Evolutionary conservation across 2,888 invertebrate genomes (phyloP).

Genomic region (Eugnorisma glareosa): DNA sequence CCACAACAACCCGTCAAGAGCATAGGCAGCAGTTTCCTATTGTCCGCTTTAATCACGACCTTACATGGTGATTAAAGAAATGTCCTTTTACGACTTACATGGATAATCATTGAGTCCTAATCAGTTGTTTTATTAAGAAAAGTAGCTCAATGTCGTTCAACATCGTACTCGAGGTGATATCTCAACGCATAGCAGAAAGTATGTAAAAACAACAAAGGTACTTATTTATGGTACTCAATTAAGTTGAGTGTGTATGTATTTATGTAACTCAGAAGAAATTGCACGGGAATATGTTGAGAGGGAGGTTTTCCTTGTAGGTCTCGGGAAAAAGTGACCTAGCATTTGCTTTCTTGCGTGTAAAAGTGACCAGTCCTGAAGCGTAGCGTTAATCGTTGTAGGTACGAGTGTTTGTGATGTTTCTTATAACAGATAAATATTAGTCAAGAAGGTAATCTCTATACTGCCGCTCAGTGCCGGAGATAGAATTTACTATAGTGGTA

Average conservation of each 20-base stretch:
- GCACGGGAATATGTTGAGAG: neutral
- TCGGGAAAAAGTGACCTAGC: neutral
- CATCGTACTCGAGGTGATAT: neutral
- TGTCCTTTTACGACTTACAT: neutral
- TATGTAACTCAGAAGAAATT: constrained; percentile 15
- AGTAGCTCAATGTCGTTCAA: neutral
- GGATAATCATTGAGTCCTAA: neutral
- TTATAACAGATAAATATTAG: neutral
- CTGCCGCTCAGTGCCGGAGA: neutral
- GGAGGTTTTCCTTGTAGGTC: constrained; percentile 21
- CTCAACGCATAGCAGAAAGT: neutral
- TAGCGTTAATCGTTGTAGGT: neutral
- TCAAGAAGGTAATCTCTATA: neutral
- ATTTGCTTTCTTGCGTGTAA: neutral
- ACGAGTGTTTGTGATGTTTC: neutral
- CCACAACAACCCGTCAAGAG: neutral
- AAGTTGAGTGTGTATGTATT: constrained; percentile 12
- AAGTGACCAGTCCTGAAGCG: neutral
- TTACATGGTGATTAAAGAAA: neutral
- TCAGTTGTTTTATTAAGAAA: neutral
- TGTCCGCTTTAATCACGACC: too few relatives aligned
- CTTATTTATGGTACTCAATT: constrained; percentile 22
- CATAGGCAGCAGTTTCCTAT: too few relatives aligned
- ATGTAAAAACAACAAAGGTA: neutral
- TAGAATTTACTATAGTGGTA: neutral